A percentile compares a stretch with the other conserved stretches of the same genome.
phyloP scores from a whole-genome alignment of 1,140 invertebrate species.

The Penaeus japonicus region DNA sequence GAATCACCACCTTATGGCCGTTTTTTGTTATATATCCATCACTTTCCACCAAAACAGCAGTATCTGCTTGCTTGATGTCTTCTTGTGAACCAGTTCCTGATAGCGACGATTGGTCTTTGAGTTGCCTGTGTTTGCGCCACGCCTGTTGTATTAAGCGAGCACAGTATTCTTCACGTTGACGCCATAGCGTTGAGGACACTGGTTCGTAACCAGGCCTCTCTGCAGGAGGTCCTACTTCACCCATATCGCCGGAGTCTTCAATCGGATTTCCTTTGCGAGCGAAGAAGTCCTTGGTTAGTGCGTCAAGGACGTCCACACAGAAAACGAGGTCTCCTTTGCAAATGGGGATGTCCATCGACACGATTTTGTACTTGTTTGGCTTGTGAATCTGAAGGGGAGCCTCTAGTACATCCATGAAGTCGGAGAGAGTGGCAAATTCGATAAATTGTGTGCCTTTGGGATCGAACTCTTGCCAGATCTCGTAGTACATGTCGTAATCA shows the following conservation, averaged over 20 bases:
- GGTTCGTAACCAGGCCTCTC: slow-evolving; percentile 89
- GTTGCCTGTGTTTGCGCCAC: slow-evolving; percentile 69
- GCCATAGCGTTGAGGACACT: slow-evolving; percentile 90
- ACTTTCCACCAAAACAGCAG: slow-evolving; percentile 82
- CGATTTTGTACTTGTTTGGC: slow-evolving; percentile 98
- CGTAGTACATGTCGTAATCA: slow-evolving; percentile 99
- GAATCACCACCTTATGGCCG: slow-evolving; percentile 87
- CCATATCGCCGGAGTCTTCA: slow-evolving; percentile 89
- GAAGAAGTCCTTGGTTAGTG: slow-evolving; percentile 88
- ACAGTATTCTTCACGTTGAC: slow-evolving; percentile 95
- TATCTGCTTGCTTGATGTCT: slow-evolving; percentile 68
- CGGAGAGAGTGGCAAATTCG: slow-evolving; percentile 88
- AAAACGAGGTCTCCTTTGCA: slow-evolving; percentile 96
- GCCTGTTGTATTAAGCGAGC: slow-evolving; percentile 93
- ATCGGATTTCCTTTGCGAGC: slow-evolving; percentile 80
- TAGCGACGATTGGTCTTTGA: slow-evolving; percentile 60
- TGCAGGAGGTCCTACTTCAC: slow-evolving; percentile 76
- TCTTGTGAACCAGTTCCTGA: slow-evolving; percentile 62
- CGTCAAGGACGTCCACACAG: slow-evolving; percentile 97
- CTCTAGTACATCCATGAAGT: slow-evolving; percentile 93
- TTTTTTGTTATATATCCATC: slow-evolving; percentile 82
- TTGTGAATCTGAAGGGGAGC: slow-evolving; percentile 95
- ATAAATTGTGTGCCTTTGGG: slow-evolving; percentile 98
- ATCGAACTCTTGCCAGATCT: slow-evolving; percentile 98
- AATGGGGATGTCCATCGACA: slow-evolving; percentile 98